Evolutionary conservation across 2,888 invertebrate genomes (phyloP), one percentile per base, ranked within the genome.

Genomic region (Sphaerophoria taeniata): DNA sequence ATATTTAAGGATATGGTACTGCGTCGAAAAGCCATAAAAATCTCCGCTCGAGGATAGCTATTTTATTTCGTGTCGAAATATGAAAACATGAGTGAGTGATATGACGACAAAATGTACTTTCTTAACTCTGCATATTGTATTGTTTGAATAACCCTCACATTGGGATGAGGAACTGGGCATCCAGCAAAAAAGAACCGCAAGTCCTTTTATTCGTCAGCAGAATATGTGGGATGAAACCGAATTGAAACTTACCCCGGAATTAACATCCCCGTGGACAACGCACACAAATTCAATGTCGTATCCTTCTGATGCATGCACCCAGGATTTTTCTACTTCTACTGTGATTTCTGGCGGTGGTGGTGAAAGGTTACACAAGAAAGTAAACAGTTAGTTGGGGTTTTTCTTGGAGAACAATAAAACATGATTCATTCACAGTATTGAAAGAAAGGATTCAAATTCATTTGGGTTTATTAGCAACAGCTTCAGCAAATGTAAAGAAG

Each of bases 241-340:
- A 82, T 87, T 65, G 65, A 49, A 65, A 49, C 49, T 90, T 91
- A 93, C 93, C 90, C 93, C 92, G 9, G 93, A 93, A 84, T 91
- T 92, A 3, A 93, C 93, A 90, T 94, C 94, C 7, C 94, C 94
- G 89, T 94, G 94, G 2, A 95, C 94, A 55, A 93, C 92, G 89
- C 95, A 95, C 74, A 94, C 94, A 73, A 95, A 90, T 89, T 94
- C 94, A 24, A 94, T 93, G 89, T 94, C 94, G 87, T 94, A 92
- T 56, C 94, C 94, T 90, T 94, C 94, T 2, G 94, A 93, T 12
- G 94, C 93, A 90, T 94, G 94, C 31, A 94, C 93, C 94, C 94
- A 94, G 9, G 93, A 93, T 87, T 93, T 92, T 11, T 31, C 6
- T 14, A 47, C 39, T 87, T 94, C 92, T 16, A 94, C 94, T 65